Evolutionary conservation across 2,797 vertebrate species (phyloP).

Genomic region (Acipenser oxyrinchus): DNA sequence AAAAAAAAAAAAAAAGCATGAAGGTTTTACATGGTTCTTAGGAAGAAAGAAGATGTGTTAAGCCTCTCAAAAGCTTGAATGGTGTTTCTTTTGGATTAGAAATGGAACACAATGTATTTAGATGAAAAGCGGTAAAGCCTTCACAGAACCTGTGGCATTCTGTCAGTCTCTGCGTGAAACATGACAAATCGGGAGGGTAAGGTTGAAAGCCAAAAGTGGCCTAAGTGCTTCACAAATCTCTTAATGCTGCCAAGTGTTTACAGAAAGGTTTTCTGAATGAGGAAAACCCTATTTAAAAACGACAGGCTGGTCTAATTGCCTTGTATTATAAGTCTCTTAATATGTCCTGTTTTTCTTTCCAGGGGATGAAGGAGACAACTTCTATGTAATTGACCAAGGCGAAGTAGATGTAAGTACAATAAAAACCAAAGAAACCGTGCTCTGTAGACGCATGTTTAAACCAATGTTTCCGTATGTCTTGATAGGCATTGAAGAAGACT

Average conservation of each 20-base stretch:
- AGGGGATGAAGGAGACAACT: constrained; percentile 98
- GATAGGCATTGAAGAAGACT: too few species aligned
- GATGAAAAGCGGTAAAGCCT: background rate
- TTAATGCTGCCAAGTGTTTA: constrained; percentile 14
- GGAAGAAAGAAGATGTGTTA: constrained; percentile 25
- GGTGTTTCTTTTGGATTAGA: constrained; percentile 2
- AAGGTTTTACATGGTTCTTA: constrained; percentile 25
- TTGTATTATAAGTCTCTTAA: background rate
- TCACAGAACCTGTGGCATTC: background rate
- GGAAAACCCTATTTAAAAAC: constrained; percentile 1
- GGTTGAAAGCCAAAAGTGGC: constrained; percentile 1
- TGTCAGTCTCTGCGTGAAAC: background rate
- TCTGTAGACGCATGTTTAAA: too few species aligned
- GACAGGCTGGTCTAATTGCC: background rate
- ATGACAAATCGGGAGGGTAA: background rate
- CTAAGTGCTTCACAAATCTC: constrained; percentile 21
- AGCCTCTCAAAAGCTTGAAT: too few species aligned
- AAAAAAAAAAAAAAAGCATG: constrained; percentile 18
- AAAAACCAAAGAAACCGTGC: too few species aligned
- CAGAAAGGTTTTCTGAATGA: constrained; percentile 1
- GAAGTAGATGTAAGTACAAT: constrained; percentile 86
- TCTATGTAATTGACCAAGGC: constrained; percentile 95
- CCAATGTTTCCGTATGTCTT: too few species aligned
- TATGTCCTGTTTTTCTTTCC: constrained; percentile 27
- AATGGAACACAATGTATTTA: background rate